Evolutionary conservation across 2,797 vertebrate genomes (phyloP).

Genomic region (Hoplostethus mediterraneus): DNA sequence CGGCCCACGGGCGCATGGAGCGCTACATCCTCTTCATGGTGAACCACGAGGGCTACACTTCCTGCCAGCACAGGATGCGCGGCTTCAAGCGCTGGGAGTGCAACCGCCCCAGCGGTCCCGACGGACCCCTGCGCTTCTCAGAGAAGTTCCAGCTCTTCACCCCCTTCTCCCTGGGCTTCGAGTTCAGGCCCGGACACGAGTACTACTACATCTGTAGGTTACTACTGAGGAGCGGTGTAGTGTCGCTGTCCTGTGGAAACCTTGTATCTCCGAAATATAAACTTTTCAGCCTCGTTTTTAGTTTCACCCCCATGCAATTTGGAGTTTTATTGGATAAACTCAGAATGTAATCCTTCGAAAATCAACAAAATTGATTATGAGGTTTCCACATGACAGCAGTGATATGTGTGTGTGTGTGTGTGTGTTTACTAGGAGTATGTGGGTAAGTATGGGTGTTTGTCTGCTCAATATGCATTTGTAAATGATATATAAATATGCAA

Average conservation of each 20-base stretch:
- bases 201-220: conserved; percentile 98
- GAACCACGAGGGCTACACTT: conserved; percentile 92
- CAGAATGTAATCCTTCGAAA: too few species aligned
- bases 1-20: conserved; percentile 93
- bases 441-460: conserved; percentile 15
- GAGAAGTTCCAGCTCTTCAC: conserved; percentile 99
- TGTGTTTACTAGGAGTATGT: not conserved
- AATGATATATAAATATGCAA: conserved; percentile 76
- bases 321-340: too few species aligned
- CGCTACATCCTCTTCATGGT: conserved; percentile 98
- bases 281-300: too few species aligned
- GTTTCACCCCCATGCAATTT: too few species aligned
- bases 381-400: too few species aligned
- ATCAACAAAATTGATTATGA: too few species aligned
- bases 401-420: conserved; percentile 17
- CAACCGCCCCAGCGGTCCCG: conserved; percentile 92
- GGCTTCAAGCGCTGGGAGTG: conserved; percentile 99
- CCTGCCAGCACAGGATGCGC: conserved; percentile 94
- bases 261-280: too few species aligned
- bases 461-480: conserved; percentile 65
- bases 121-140: conserved; percentile 95
- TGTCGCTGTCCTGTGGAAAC: too few species aligned
- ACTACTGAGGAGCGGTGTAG: not conserved
- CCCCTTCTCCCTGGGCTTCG: conserved; percentile 96
- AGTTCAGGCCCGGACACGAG: conserved; percentile 96